Base-by-base conservation (phyloP, 30 jellyfish, hydroid and myxozoan species). In the Hydractinia symbiolongicarpus region DNA sequence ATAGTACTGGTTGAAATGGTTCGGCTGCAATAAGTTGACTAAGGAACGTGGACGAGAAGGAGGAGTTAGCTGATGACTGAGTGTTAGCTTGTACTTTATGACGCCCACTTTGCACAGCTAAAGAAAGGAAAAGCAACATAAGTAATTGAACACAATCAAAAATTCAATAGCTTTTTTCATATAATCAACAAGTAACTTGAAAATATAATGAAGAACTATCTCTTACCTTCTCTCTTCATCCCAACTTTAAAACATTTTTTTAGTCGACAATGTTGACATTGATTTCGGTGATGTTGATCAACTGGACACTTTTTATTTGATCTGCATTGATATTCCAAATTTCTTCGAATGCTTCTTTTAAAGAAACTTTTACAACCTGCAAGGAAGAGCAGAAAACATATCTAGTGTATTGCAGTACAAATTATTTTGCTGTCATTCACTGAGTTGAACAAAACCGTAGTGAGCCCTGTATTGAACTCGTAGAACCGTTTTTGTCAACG, bases 201-300 rank as follows among this genome's bases (percentile, higher is more conserved):
- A 79, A 67, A 77, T 13, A 58, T 53, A 10, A 55, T 5, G 49
- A 56, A 76, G 55, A n/a, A 30, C 21, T 9, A 50, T 6, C 16
- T 52, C 95, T 60, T 69, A 93, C 98, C 98, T 55, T 93, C 98
- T 72, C 81, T 93, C 70, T 96, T 83, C 98, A 93, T 93, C 21
- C 98, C 98, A 66, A 88, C 98, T 78, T 93, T 93, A 58, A 93
- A 82, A 86, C 98, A 93, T 83, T 86, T 93, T 66, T 93, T 93
- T 54, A 93, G 86, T 16, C 98, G 93, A 84, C 98, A 93, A 73
- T 77, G 93, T 79, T 93, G 98, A 79, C 98, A 93, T 81, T 93
- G 98, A 60, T 93, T 93, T 67, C 98, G 70, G 55, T 93, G 98
- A 56, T 86, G 91, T 67, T 82, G 95, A 75, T 93, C 98, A 9